Conservation (phyloP, 1,140 invertebrate species). For the Saccostrea echinata region DNA sequence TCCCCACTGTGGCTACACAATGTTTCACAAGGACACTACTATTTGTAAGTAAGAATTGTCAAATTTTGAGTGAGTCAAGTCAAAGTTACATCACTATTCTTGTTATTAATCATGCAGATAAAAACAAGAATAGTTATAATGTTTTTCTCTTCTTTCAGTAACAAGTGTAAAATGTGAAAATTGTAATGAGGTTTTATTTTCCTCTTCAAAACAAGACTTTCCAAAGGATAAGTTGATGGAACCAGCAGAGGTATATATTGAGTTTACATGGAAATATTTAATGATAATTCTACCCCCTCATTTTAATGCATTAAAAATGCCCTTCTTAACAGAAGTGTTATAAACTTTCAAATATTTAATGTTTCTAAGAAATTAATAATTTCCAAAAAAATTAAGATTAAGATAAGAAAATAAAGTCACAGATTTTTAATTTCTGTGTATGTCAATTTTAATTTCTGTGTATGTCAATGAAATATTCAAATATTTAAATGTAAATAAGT, state of each 20-base stretch:
- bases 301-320: too few species aligned
- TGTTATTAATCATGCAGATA: neutral
- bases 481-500: too few species aligned
- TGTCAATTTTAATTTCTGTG: too few species aligned
- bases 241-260: slow-evolving; percentile 2
- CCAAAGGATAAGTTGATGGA: slow-evolving; percentile 4
- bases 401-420: too few species aligned
- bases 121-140: neutral
- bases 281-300: too few species aligned
- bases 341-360: too few species aligned
- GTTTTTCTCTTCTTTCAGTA: neutral
- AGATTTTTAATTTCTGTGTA: too few species aligned
- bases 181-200: slow-evolving; percentile 33
- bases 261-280: too few species aligned
- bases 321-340: too few species aligned
- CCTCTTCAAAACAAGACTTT: neutral
- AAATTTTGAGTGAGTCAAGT: neutral
- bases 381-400: too few species aligned
- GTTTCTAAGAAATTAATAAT: too few species aligned
- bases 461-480: too few species aligned
- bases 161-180: slow-evolving; percentile 23
- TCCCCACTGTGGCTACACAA: slow-evolving; percentile 14
- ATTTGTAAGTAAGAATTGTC: neutral
- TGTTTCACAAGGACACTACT: slow-evolving; percentile 15
- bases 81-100: neutral